phyloP scores from a whole-genome alignment of 2,113 vertebrate species.

The Trichechus manatus region DNA sequence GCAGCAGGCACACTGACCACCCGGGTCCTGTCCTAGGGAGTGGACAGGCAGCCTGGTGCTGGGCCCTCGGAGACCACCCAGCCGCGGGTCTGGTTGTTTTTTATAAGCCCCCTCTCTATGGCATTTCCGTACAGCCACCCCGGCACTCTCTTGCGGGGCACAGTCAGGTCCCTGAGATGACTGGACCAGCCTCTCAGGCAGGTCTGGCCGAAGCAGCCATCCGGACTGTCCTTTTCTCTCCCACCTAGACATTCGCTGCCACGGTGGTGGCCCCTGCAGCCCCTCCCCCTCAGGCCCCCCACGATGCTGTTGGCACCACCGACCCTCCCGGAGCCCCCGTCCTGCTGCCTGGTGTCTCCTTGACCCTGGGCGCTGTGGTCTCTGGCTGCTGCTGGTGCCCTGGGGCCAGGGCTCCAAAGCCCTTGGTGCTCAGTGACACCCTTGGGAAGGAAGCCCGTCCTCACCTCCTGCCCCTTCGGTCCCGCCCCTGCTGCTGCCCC shows the following conservation, averaged over 20 bases:
- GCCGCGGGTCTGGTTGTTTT: too few relatives aligned
- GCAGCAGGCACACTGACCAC: too few relatives aligned
- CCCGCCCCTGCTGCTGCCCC: rapidly evolving
- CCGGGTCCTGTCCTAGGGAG: too few relatives aligned
- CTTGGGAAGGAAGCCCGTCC: background rate
- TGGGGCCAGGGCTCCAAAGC: background rate
- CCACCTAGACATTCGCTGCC: background rate
- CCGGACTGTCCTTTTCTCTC: background rate
- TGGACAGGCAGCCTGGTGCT: too few relatives aligned
- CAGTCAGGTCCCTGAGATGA: rapidly evolving
- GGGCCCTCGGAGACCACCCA: background rate
- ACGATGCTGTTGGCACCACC: too few relatives aligned
- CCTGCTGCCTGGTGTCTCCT: too few relatives aligned
- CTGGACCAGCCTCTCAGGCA: rapidly evolving
- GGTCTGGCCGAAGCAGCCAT: rapidly evolving
- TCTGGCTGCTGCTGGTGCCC: background rate
- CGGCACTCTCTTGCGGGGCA: too few relatives aligned
- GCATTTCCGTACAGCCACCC: too few relatives aligned
- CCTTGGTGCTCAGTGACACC: rapidly evolving
- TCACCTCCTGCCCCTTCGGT: rapidly evolving
- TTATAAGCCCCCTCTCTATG: too few relatives aligned
- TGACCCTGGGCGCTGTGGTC: too few relatives aligned
- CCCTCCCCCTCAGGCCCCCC: background rate
- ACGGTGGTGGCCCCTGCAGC: too few relatives aligned
- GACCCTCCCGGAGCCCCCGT: rapidly evolving